Base-by-base conservation (phyloP, 2,888 invertebrate species). In the Ectobius pallidus region DNA sequence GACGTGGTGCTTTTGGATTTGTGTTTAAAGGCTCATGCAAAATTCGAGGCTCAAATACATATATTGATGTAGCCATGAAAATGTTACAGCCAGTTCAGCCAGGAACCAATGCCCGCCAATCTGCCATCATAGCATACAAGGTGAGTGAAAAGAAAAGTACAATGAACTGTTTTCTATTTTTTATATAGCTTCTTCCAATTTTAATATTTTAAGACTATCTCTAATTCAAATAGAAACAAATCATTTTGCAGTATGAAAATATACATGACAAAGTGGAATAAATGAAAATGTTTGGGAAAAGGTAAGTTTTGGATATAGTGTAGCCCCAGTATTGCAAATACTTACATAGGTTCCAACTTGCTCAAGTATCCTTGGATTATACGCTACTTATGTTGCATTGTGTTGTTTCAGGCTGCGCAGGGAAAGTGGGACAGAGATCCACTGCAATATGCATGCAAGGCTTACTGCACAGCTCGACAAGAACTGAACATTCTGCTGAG, bases 1-100 rank as follows among this genome's bases (percentile, higher is more conserved):
- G 99, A 0, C 90, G 97, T n/a, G 99, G 99, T 1, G 97, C 98
- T 0, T 99, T 99, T 85, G 99, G 99, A 2, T 97, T 98, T 78
- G 99, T 99, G 9, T 96, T 96, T 81, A 89, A 92, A 79, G 96
- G 93, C 0, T 80, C 82, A 6, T 81, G 84, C 69, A 89, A 89
- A 76, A 81, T 87, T 61, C 84, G 88, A 58, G 77, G 78, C 11
- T 84, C 86, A 1, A 86, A 87, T 69, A 83, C 84, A 1, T 86
- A 87, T 72, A 86, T 88, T 22, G 89, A 92, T 73, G 94, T 97
- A 1, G 98, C 99, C 0, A 91, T 98, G 85, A 99, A 99, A 85
- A 96, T 97, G 89, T 84, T 98, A 73, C 97, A 97, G 82, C 97
- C 98, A 0, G 95, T 96, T 11, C 92, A 94, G 73, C 96, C 97